A percentile compares a stretch with the other conserved stretches of the same genome.
phyloP scores from a whole-genome alignment of 1,140 invertebrate genomes.

The Megathymus violae region DNA sequence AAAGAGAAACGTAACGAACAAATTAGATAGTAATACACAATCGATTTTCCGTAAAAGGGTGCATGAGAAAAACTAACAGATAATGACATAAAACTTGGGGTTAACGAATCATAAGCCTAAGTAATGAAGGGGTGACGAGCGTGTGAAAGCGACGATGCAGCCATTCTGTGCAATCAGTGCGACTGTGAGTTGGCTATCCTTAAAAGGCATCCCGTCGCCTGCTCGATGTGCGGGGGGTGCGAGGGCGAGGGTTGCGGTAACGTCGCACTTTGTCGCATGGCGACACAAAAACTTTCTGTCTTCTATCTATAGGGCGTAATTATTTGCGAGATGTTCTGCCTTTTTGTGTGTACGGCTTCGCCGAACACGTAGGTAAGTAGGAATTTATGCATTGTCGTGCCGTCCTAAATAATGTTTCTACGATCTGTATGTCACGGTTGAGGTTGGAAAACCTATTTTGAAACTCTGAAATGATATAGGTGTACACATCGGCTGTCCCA shows the following conservation, averaged over 20 bases:
- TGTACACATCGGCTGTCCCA: no score
- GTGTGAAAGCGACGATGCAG: constrained; percentile 31
- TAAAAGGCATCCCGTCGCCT: constrained; percentile 31
- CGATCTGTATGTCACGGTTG: no score
- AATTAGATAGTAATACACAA: no score
- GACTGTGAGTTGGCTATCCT: constrained; percentile 28
- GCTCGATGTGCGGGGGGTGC: constrained; percentile 7
- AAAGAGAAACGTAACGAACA: no score
- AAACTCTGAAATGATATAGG: no score
- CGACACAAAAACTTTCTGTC: constrained; percentile 26
- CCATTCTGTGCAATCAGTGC: constrained; percentile 33
- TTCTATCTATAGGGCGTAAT: constrained; percentile 27
- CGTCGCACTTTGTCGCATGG: constrained; percentile 29
- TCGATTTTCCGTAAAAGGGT: background rate
- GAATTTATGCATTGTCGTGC: constrained; percentile 15
- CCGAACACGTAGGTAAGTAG: background rate
- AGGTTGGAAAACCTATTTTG: no score
- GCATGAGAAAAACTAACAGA: constrained; percentile 5
- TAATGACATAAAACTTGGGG: constrained; percentile 5
- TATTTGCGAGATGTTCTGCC: constrained; percentile 21
- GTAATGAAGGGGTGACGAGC: constrained; percentile 31
- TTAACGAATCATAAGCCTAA: constrained; percentile 34
- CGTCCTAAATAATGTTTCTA: background rate
- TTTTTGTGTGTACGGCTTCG: constrained; percentile 16
- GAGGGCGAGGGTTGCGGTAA: constrained; percentile 1